Conservation (phyloP, 92 coral and sea anemone species). For the Umimayanthus chanpuru region DNA sequence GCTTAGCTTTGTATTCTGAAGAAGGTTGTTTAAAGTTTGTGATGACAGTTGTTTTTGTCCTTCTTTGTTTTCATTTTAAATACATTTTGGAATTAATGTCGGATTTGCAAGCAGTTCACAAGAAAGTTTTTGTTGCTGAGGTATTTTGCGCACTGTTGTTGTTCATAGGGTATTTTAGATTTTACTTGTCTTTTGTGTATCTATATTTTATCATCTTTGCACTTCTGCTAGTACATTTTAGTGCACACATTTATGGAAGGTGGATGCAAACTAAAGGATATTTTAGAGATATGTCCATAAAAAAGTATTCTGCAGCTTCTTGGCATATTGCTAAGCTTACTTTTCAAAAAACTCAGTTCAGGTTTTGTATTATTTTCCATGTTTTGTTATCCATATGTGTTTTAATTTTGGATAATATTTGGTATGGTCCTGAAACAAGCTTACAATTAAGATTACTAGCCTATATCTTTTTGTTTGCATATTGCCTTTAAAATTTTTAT, state of each 20-base stretch:
- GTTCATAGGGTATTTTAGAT: not conserved
- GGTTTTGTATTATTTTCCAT: not conserved
- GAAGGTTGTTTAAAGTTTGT: not conserved
- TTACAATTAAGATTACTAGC: not conserved
- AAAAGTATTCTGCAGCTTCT: not conserved
- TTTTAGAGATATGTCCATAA: not conserved
- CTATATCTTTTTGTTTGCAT: not conserved
- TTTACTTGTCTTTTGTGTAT: not conserved
- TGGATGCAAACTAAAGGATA: not conserved
- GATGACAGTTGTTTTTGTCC: not conserved
- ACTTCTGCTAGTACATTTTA: not conserved
- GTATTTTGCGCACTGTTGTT: not conserved
- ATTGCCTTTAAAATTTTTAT: not conserved
- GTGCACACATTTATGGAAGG: not conserved
- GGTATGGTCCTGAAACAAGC: not conserved
- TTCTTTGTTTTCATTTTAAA: not conserved
- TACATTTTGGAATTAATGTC: not conserved
- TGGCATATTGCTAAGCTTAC: not conserved
- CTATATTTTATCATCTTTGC: not conserved
- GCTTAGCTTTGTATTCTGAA: not conserved
- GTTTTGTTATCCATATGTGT: not conserved
- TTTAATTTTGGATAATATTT: not conserved
- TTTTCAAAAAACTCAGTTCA: not conserved
- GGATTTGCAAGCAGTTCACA: not conserved
- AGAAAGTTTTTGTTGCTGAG: not conserved